These are phyloP conservation scores for Phaedon cochleariae DNA, from an alignment of 2,888 invertebrate species.

Conservation along the genomic window DNA sequence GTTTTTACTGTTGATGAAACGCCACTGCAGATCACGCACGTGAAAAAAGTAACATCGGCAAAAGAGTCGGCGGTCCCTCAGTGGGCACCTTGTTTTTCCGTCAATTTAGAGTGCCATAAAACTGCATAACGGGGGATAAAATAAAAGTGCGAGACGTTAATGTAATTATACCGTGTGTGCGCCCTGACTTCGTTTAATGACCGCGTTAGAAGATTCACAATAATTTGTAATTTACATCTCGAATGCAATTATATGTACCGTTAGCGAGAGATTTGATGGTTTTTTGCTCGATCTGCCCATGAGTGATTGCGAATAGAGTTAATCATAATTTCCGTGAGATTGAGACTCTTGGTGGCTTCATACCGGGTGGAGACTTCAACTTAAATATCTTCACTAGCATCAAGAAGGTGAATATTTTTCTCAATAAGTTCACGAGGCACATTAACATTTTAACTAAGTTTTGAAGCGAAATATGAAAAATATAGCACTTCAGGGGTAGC, in stretches of 20 bases:
- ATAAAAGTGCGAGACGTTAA: conserved; percentile 50
- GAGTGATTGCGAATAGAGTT: background rate
- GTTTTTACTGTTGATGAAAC: background rate
- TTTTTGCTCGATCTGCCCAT: conserved; percentile 13
- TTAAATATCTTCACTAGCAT: no score
- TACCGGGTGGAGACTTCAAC: no score
- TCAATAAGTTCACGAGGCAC: no score
- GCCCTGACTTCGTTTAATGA: conserved; percentile 39
- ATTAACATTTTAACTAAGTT: no score
- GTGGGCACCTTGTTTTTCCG: conserved; percentile 58
- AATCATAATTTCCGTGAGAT: background rate
- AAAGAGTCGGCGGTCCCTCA: conserved; percentile 48
- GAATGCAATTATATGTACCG: conserved; percentile 32
- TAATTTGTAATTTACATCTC: conserved; percentile 17
- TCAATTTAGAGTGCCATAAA: conserved; percentile 58
- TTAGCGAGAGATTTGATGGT: conserved; percentile 21
- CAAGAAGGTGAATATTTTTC: no score
- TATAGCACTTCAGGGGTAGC: no score
- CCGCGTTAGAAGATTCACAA: conserved; percentile 32
- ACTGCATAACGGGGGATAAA: conserved; percentile 53
- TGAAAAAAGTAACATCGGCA: conserved; percentile 50
- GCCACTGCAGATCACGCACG: conserved; percentile 51
- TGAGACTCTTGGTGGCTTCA: no score
- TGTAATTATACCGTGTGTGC: conserved; percentile 48
- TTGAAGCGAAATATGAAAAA: no score